A percentile compares a stretch with the other conserved stretches of the same genome.
Evolutionary conservation across 2,888 invertebrate genomes (phyloP).

Genomic region (Andrena minutula): DNA sequence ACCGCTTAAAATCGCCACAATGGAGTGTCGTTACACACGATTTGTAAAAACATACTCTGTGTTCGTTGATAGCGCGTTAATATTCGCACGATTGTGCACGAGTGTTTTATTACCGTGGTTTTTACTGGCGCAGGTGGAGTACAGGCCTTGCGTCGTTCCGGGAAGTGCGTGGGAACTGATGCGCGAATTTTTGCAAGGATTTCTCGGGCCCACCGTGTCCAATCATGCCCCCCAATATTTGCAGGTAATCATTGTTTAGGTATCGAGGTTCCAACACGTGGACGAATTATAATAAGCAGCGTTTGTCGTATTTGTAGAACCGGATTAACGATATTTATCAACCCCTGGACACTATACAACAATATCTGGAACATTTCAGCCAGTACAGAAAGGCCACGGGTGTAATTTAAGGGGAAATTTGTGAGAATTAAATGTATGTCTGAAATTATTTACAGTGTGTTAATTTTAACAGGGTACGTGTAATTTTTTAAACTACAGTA

Average conservation of each 20-base stretch:
- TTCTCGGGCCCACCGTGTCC: slow-evolving; percentile 92
- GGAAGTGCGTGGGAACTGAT: slow-evolving; percentile 96
- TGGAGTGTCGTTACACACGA: neutral
- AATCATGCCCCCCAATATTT: slow-evolving; percentile 91
- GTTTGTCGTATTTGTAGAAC: slow-evolving; percentile 84
- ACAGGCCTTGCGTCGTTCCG: slow-evolving; percentile 95
- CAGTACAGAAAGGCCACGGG: slow-evolving; percentile 93
- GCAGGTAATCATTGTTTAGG: slow-evolving; percentile 80
- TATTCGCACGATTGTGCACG: no score
- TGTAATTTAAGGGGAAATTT: slow-evolving; percentile 77
- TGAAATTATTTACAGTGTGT: neutral
- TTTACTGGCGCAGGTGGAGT: slow-evolving; percentile 89
- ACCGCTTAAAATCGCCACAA: neutral
- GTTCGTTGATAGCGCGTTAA: no score
- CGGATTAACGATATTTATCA: slow-evolving; percentile 94
- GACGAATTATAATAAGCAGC: neutral
- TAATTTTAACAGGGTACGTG: neutral
- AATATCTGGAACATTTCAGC: slow-evolving; percentile 97
- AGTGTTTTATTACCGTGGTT: neutral
- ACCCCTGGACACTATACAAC: slow-evolving; percentile 96
- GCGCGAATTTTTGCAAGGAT: slow-evolving; percentile 95
- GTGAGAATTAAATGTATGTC: no score
- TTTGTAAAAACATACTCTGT: no score
- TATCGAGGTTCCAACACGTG: neutral
- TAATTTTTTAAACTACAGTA: no score